Evolutionary conservation across 2,888 invertebrate species (phyloP).

Genomic region (Cataglyphis altisquamis): DNA sequence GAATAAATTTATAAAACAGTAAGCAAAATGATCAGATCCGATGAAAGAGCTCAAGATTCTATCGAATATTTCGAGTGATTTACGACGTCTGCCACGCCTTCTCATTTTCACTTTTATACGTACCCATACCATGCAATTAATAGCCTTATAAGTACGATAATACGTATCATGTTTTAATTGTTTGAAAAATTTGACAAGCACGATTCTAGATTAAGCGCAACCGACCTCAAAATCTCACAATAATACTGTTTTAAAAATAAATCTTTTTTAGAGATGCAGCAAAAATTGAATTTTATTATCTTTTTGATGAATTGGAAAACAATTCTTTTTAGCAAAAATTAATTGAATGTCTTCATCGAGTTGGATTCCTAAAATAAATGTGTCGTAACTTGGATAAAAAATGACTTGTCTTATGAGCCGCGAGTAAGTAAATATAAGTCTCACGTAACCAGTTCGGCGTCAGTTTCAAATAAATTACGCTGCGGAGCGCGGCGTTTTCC

Average conservation of each 20-base stretch:
- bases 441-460: constrained; percentile 13
- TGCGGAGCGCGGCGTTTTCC: constrained; percentile 24
- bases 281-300: background rate
- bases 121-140: constrained; percentile 72
- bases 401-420: background rate
- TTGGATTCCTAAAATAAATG: background rate
- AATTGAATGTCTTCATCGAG: background rate
- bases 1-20: constrained; percentile 16
- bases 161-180: constrained; percentile 63
- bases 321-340: background rate
- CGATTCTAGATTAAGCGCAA: constrained; percentile 71
- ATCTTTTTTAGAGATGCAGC: background rate
- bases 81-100: constrained; percentile 73
- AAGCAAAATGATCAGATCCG: background rate
- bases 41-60: constrained; percentile 19
- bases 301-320: background rate
- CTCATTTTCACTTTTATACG: constrained; percentile 75
- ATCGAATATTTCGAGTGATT: constrained; percentile 68
- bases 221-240: background rate
- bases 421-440: constrained; percentile 12
- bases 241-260: background rate
- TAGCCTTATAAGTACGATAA: constrained; percentile 75
- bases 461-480: constrained; percentile 52
- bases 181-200: constrained; percentile 74
- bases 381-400: background rate